Evolutionary conservation across 2,797 vertebrate species (phyloP), one percentile per base, ranked within the genome.

Genomic region (Halcyon badia): DNA sequence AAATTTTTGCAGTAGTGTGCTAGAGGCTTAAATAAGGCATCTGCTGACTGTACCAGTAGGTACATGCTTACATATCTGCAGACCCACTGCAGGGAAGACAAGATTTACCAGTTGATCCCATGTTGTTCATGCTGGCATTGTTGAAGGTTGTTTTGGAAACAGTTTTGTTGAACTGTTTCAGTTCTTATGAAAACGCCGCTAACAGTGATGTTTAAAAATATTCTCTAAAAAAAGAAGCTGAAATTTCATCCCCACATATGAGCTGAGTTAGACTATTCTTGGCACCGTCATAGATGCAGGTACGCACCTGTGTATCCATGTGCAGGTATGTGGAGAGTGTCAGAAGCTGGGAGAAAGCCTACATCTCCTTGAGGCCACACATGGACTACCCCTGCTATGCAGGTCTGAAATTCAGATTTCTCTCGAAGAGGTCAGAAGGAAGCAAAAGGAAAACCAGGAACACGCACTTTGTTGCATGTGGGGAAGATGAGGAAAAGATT

Each of bases 271-370:
- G 37, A 10, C 35, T 82, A 49, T 39, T 85, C 35, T 73, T 78
- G 64, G n/a, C 83, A 11, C 30, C 14, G 15, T 75, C 19, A 15
- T 3, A 75, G 22, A 9, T 84, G 51, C 25, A 79, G 30, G 25
- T 54, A 33, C 0, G 0, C 17, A 57, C 56, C 31, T 66, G 24
- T 84, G 64, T 37, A 37, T 71, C 26, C 18, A 3, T 10, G 6
- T 33, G 33, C 7, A 66, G 6, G 8, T 81, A 42, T 24, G 14
- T 41, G 54, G 25, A 87, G 18, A 76, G 49, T 46, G 14, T 60
- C 31, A 44, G 44, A 71, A 92, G 35, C 44, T 61, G 49, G 31
- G 25, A 89, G 76, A 46, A 81, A 75, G 58, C 17, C 4, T 49
- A 6, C 24, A 83, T 4, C 61, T 87, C 6, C 42, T 65, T 86